Conservation (phyloP, 2,888 invertebrate species). For the Nebria brevicollis region DNA sequence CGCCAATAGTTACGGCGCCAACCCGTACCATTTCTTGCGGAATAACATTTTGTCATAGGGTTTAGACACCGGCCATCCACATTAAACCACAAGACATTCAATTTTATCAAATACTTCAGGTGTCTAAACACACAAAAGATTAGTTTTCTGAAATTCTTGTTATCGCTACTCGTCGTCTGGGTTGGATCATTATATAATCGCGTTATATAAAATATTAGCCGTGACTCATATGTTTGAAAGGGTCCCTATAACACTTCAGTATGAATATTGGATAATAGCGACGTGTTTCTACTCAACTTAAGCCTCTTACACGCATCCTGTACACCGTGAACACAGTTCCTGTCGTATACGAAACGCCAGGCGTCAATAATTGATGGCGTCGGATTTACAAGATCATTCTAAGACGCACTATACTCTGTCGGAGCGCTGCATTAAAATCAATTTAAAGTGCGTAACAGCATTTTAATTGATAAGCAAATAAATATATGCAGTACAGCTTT, state of each 20-base stretch:
- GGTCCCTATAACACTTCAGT: not conserved
- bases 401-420: not conserved
- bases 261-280: slow-evolving; percentile 1
- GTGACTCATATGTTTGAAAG: not conserved
- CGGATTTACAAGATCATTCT: not conserved
- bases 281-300: not conserved
- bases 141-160: no score
- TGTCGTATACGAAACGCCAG: not conserved
- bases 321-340: not conserved
- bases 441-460: not conserved
- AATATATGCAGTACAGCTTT: not conserved
- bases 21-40: not conserved
- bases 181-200: not conserved
- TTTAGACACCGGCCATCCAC: no score
- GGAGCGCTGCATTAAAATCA: not conserved
- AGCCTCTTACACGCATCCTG: not conserved
- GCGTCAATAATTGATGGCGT: not conserved
- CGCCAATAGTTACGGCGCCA: not conserved
- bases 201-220: not conserved
- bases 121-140: no score
- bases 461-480: not conserved
- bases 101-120: no score
- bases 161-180: not conserved
- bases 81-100: not conserved
- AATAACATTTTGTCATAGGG: not conserved